Percentiles rank a stretch among this genome's conserved stretches.
Conservation (phyloP, 2,797 vertebrate genomes). For the Cephalopachus bancanus region DNA sequence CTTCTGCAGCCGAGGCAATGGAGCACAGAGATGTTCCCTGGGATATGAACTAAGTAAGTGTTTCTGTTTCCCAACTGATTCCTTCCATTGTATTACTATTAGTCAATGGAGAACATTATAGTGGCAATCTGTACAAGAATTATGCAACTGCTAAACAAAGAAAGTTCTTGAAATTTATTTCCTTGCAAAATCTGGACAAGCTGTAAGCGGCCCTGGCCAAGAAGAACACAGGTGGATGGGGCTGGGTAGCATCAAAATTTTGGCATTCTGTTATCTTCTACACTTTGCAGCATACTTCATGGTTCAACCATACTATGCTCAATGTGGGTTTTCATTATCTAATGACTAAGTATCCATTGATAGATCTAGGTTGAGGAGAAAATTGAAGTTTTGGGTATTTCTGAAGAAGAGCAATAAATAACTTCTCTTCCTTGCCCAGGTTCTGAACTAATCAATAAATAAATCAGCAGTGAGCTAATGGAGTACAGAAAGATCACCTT, state of each 20-base stretch:
- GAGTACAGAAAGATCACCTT: constrained; percentile 3
- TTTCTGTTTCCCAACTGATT: not conserved
- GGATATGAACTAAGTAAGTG: not conserved
- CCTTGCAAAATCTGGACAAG: not conserved
- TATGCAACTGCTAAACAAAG: not conserved
- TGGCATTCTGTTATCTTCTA: not conserved
- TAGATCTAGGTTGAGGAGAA: not conserved
- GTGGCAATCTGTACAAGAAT: not conserved
- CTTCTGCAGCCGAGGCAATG: no score
- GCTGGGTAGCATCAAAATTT: not conserved
- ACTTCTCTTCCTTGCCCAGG: constrained; percentile 38
- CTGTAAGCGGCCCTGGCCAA: not conserved
- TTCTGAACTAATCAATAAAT: constrained; percentile 59
- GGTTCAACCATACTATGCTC: not conserved
- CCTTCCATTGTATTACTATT: not conserved
- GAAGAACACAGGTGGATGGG: not conserved
- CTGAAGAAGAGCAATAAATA: constrained; percentile 19
- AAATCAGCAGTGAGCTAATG: constrained; percentile 20
- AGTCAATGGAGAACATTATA: not conserved
- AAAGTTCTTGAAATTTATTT: constrained; percentile 29
- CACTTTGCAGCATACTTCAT: not conserved
- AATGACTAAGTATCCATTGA: not conserved
- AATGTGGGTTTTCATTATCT: constrained; percentile 47
- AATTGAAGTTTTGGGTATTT: constrained; percentile 16
- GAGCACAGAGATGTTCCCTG: not conserved